These are phyloP conservation scores for Paratilapia polleni DNA, from an alignment of 2,113 vertebrate genomes.

Conservation along the genomic window DNA sequence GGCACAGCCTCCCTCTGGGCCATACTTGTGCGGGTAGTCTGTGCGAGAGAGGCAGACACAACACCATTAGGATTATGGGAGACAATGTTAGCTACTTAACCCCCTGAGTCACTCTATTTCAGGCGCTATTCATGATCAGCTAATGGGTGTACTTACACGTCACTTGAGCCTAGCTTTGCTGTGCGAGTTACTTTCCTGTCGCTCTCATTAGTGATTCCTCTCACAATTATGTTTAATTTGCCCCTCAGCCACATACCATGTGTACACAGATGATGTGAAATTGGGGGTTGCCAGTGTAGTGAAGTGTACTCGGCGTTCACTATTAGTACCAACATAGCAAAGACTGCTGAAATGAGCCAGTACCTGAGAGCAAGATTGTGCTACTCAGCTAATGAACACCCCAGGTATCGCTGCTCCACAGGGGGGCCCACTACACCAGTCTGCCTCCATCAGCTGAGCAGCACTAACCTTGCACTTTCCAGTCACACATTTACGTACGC, in stretches of 20 bases:
- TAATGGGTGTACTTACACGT: conserved; percentile 67
- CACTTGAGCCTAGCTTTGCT: conserved; percentile 63
- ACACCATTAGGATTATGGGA: conserved; percentile 70
- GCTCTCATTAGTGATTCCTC: conserved; percentile 57
- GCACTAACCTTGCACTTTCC: conserved; percentile 44
- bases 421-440: conserved; percentile 41
- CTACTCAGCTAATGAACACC: conserved; percentile 69
- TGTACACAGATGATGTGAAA: conserved; percentile 63
- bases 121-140: conserved; percentile 67
- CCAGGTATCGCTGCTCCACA: conserved; percentile 42
- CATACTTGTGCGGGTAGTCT: conserved; percentile 98
- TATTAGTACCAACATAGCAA: conserved; percentile 39
- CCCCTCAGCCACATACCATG: conserved; percentile 46
- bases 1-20: conserved; percentile 94
- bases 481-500: conserved; percentile 30
- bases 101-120: conserved; percentile 72
- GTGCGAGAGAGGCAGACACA: conserved; percentile 58
- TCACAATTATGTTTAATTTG: conserved; percentile 59
- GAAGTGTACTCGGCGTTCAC: conserved; percentile 40
- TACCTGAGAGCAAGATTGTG: conserved; percentile 53
- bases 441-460: conserved; percentile 40
- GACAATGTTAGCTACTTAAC: conserved; percentile 74
- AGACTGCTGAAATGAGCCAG: conserved; percentile 54
- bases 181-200: conserved; percentile 45
- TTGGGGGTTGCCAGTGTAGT: conserved; percentile 27